Evolutionary conservation across 2,888 invertebrate genomes (phyloP), one percentile per base, ranked within the genome.

Genomic region (Pollenia amentaria): DNA sequence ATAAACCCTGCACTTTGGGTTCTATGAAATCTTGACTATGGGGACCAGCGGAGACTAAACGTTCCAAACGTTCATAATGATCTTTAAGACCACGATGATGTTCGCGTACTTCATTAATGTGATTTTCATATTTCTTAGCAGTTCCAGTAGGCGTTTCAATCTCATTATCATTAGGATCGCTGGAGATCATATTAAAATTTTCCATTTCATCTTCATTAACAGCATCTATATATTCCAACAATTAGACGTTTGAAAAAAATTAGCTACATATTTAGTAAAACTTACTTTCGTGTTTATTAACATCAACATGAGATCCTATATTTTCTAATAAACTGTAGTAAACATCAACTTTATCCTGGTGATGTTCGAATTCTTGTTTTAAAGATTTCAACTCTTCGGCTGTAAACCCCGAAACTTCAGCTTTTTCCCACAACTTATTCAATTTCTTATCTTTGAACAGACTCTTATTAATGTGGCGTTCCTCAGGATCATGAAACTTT

Each of bases 261-360:
- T 40, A 65, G 1, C 10, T 7, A 46, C 14, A 14, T 1, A 21
- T 46, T 3, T 4, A 46, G 7, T 6, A 40, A 14, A 2, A 89
- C 94, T 92, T 94, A 97, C 97, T 97, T 93, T 96, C 95, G 91
- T 95, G 95, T 48, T 94, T 94, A 88, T 96, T 95, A 60, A 94
- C 92, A 48, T 90, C 89, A 8, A 94, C 93, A 38, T 76, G 38
- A 2, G 90, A 81, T 89, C 97, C 96, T 44, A 96, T 94, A 90
- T 97, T 96, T 88, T 95, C 95, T 73, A 98, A 94, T 82, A 98
- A 92, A 60, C 96, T 95, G 92, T 97, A 97, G 92, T 98, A 98
- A 91, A 98, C 96, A 92, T 98, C 97, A 70, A 98, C 95, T 94
- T 98, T 98, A 89, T 98, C 97, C 92, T 98, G 98, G 91, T 99